Percentiles rank a stretch among this genome's conserved stretches.
Conservation (phyloP, 1,140 invertebrate species). For the Caerostris extrusa region DNA sequence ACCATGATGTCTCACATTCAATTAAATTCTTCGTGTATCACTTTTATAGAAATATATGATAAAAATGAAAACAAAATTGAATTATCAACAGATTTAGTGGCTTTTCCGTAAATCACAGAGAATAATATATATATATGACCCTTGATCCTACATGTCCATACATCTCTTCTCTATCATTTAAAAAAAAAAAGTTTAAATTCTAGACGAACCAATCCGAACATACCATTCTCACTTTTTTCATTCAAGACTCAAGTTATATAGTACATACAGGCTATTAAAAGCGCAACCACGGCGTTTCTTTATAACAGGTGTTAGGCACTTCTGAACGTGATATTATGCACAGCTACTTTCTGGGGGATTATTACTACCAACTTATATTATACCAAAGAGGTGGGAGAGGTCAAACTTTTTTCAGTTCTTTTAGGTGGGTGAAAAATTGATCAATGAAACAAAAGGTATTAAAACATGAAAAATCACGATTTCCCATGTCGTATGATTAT, state of each 20-base stretch:
- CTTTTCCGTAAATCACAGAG: no score
- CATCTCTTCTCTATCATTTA: no score
- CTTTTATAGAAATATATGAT: no score
- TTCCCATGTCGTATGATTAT: slow-evolving; percentile 46
- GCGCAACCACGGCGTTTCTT: not conserved
- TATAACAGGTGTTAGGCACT: not conserved
- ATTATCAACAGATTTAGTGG: no score
- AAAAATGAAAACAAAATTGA: no score
- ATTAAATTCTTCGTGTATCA: no score
- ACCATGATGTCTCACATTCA: no score
- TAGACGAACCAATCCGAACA: no score
- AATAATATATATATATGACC: no score
- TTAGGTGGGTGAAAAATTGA: slow-evolving; percentile 54
- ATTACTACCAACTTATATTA: slow-evolving; percentile 29
- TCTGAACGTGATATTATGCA: slow-evolving; percentile 5
- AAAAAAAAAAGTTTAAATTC: no score
- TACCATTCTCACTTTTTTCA: not conserved
- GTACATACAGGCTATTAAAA: not conserved
- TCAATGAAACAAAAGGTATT: slow-evolving; percentile 53
- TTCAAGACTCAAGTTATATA: not conserved
- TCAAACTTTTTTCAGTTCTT: slow-evolving; percentile 37
- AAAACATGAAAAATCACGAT: slow-evolving; percentile 50
- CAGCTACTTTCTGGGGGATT: not conserved
- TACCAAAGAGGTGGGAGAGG: not conserved
- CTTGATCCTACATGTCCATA: no score